Evolutionary conservation across 2,113 vertebrate genomes (phyloP).

Genomic region (Limanda limanda): DNA sequence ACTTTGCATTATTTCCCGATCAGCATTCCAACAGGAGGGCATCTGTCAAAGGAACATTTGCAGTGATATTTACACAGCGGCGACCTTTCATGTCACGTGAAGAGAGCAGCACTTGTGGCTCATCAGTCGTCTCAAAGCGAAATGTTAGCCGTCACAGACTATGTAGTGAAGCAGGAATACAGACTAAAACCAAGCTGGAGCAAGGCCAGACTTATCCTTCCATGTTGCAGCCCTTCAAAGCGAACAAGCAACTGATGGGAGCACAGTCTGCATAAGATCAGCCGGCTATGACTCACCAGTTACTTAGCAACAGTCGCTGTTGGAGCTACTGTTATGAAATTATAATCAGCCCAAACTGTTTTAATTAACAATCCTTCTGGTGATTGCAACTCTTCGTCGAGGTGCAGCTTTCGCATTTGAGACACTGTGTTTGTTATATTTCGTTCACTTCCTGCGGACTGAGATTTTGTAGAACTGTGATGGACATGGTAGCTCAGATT

Average conservation of each 20-base stretch:
- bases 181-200: not conserved
- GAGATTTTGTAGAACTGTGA: not conserved
- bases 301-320: conserved; percentile 66
- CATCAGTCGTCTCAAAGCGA: not conserved
- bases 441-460: not conserved
- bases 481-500: not conserved
- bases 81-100: not conserved
- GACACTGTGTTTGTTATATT: not conserved
- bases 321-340: conserved; percentile 43
- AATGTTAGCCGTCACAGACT: not conserved
- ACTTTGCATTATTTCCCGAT: not conserved
- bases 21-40: not conserved
- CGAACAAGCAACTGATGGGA: conserved; percentile 12
- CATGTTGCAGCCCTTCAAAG: conserved; percentile 21
- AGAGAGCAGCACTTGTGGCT: conserved; percentile 4
- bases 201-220: not conserved
- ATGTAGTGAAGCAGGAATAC: not conserved
- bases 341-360: conserved; percentile 41
- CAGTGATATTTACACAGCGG: conserved; percentile 6
- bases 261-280: conserved; percentile 35
- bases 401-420: not conserved
- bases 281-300: conserved; percentile 56
- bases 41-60: not conserved
- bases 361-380: conserved; percentile 21
- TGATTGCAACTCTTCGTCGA: conserved; percentile 2